Evolutionary conservation across 2,113 vertebrate species (phyloP), one percentile per base, ranked within the genome.

Genomic region (Montifringilla adamsi): DNA sequence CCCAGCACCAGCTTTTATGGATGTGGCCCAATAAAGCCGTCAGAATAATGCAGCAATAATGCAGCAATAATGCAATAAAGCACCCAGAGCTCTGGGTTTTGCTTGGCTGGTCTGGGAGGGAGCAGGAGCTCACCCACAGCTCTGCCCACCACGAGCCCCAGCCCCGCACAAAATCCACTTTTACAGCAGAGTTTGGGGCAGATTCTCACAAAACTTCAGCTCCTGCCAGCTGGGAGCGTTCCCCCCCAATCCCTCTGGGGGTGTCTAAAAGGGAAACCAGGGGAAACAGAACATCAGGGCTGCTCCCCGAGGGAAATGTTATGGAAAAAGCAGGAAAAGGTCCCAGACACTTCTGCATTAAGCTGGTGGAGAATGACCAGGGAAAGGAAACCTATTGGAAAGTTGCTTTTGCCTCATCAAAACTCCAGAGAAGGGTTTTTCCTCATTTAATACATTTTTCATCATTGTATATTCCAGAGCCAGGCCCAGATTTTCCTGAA

Each of bases 261-360:
- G 24, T 11, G 2, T 12, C 22, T 5, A 4, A 18, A 33, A 16
- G n/a, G 49, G 52, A 33, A 74, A 20, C 14, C 22, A 28, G 1
- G 33, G 26, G 23, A 31, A 44, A 24, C 0, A 0, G 0, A 33
- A 8, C 6, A 17, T 3, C 27, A 10, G 24, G 33, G n/a, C 53
- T 84, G 37, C 20, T 83, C 88, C 64, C 28, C 7, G n/a, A 0
- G 2, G 12, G 53, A 30, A 66, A n/a, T 2, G 26, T 1, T 6
- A 1, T 0, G 3, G 15, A 3, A 49, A 62, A 35, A 21, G 6
- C 5, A 30, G 49, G 66, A 26, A 37, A 55, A 37, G 15, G 13
- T n/a, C n/a, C 11, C 23, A 22, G 37, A 4, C 0, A 2, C 7
- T 46, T 11, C 28, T 39, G 59, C 27, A 27, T 31, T 20, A 6